Percentiles rank a stretch among this genome's conserved stretches.
Conservation (phyloP, 2,797 vertebrate species). For the Amniataba percoides region DNA sequence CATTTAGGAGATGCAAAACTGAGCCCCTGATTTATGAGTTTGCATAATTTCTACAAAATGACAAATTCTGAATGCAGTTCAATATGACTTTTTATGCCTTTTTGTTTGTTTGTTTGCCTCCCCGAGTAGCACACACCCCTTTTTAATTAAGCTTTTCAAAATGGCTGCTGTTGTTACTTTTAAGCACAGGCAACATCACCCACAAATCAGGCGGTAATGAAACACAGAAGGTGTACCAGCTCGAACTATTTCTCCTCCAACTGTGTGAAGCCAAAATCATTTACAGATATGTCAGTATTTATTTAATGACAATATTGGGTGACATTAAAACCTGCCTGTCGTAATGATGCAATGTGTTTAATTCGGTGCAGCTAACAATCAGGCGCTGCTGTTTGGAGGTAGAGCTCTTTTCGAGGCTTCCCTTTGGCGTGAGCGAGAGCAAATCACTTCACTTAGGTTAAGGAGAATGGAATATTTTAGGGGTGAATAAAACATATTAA, state of each 20-base stretch:
- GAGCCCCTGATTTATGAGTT: conserved; percentile 23
- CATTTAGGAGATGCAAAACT: conserved; percentile 31
- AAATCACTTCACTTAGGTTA: conserved; percentile 5
- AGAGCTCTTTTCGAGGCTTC: conserved; percentile 8
- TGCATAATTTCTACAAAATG: conserved; percentile 32
- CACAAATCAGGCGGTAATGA: conserved; percentile 26
- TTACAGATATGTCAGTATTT: conserved; percentile 30
- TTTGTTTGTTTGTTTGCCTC: background rate
- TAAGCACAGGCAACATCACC: conserved; percentile 8
- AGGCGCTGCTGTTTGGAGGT: conserved; percentile 21
- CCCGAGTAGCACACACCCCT: background rate
- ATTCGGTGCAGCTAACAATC: conserved; percentile 42
- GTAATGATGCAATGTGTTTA: conserved; percentile 38
- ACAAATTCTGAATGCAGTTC: conserved; percentile 4
- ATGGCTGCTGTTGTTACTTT: conserved; percentile 27
- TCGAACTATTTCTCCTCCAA: conserved; percentile 28
- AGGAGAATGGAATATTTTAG: background rate
- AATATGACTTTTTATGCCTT: background rate
- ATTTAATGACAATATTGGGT: conserved; percentile 44
- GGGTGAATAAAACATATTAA: background rate
- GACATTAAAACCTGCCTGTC: conserved; percentile 38
- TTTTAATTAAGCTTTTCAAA: conserved; percentile 37
- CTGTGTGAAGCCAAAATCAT: conserved; percentile 36
- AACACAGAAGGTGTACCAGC: conserved; percentile 4
- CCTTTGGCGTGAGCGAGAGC: background rate